Conservation (phyloP, 2,888 invertebrate genomes). For the Noctua fimbriata region DNA sequence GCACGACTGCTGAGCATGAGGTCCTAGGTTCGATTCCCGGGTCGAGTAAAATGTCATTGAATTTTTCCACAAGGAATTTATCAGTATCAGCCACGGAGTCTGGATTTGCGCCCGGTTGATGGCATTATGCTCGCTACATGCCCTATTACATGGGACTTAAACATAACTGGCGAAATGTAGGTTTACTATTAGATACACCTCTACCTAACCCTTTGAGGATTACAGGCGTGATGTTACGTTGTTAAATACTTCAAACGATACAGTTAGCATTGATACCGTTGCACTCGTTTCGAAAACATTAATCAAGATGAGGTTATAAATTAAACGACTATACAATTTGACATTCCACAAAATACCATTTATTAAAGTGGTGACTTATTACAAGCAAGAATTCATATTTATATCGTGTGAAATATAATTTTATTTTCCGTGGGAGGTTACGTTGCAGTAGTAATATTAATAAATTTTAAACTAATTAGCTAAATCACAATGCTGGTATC, state of each 20-base stretch:
- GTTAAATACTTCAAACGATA: neutral
- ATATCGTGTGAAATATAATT: slow-evolving; percentile 54
- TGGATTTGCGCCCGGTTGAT: too few relatives aligned
- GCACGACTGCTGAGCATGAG: too few relatives aligned
- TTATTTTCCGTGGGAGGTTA: slow-evolving; percentile 46
- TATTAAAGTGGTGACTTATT: slow-evolving; percentile 36
- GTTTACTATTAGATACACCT: too few relatives aligned
- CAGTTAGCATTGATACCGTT: slow-evolving; percentile 24
- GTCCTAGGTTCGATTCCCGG: too few relatives aligned
- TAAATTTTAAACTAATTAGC: slow-evolving; percentile 82
- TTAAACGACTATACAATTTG: slow-evolving; percentile 15
- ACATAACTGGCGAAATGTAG: too few relatives aligned
- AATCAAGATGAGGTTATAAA: slow-evolving; percentile 34
- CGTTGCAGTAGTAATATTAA: slow-evolving; percentile 70
- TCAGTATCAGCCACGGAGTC: too few relatives aligned
- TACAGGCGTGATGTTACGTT: too few relatives aligned
- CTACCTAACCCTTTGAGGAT: too few relatives aligned
- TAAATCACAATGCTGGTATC: slow-evolving; percentile 70
- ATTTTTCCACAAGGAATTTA: too few relatives aligned
- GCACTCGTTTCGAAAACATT: slow-evolving; percentile 12
- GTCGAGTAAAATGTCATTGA: too few relatives aligned
- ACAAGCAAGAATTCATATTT: slow-evolving; percentile 28
- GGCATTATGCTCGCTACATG: too few relatives aligned
- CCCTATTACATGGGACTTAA: too few relatives aligned
- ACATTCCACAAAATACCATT: slow-evolving; percentile 33